These are phyloP conservation scores for Cotesia typhae DNA, from an alignment of 1,140 invertebrate genomes.

Conservation along the genomic window DNA sequence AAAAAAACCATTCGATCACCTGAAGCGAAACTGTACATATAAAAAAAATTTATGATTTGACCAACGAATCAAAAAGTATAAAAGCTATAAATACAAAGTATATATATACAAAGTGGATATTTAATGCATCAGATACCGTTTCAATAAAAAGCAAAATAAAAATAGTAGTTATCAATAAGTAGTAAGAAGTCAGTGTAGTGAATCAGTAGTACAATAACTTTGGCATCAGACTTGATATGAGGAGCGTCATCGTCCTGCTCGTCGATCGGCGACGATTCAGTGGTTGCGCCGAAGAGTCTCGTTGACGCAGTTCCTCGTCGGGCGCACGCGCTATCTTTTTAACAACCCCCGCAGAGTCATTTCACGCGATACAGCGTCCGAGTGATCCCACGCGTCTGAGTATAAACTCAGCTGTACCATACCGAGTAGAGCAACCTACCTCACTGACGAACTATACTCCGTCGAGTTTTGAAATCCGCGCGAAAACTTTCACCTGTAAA, in stretches of 20 bases:
- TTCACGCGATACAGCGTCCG: conserved; percentile 35
- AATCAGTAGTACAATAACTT: not conserved
- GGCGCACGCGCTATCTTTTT: conserved; percentile 37
- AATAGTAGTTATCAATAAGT: no score
- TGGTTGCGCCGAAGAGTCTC: conserved; percentile 32
- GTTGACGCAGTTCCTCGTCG: conserved; percentile 30
- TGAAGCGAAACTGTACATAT: no score
- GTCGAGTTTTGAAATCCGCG: conserved; percentile 8
- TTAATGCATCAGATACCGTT: no score
- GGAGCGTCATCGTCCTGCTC: conserved; percentile 28
- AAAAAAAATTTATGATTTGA: no score
- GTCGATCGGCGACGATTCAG: conserved; percentile 26
- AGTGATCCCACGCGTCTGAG: conserved; percentile 21
- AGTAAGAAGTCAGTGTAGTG: no score
- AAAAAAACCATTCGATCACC: no score
- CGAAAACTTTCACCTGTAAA: not conserved
- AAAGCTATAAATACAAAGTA: no score
- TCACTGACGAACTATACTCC: no score
- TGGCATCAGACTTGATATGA: not conserved
- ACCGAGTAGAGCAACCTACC: not conserved
- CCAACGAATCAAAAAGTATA: no score
- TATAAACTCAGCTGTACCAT: not conserved
- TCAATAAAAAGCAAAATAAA: no score
- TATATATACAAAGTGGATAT: no score
- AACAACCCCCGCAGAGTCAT: conserved; percentile 43